Conservation (phyloP, 2,888 invertebrate genomes). For the Trichogramma evanescens region DNA sequence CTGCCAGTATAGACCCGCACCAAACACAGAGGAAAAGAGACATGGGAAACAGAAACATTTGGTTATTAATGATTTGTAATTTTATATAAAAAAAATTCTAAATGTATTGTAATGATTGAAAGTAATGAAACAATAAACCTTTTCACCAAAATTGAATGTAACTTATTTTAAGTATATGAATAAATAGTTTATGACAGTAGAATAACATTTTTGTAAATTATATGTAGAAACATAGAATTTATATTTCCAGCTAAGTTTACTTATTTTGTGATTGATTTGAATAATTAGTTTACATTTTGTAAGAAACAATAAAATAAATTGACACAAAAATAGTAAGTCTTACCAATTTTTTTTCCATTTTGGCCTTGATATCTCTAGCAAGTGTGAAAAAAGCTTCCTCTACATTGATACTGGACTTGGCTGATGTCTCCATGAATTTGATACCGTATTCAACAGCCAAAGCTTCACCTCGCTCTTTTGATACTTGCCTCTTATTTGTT, state of each 20-base stretch:
- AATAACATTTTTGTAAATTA: too few relatives aligned
- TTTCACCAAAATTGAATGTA: not conserved
- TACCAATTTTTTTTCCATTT: conserved; percentile 98
- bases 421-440: conserved; percentile 98
- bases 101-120: conserved; percentile 1
- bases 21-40: conserved; percentile 45
- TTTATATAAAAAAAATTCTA: conserved; percentile 3
- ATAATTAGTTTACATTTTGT: not conserved
- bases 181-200: too few relatives aligned
- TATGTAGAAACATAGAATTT: too few relatives aligned
- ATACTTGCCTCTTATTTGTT: conserved; percentile 87
- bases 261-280: not conserved
- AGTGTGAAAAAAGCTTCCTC: conserved; percentile 96
- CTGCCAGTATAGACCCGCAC: conserved; percentile 46
- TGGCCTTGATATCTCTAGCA: conserved; percentile 94
- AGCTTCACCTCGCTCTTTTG: conserved; percentile 93
- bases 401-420: conserved; percentile 95
- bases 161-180: not conserved
- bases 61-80: conserved; percentile 6
- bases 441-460: conserved; percentile 97
- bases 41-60: conserved; percentile 38
- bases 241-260: too few relatives aligned
- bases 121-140: not conserved
- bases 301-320: too few relatives aligned
- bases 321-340: conserved; percentile 36